Conservation (phyloP, 1,140 invertebrate genomes). For the Papilio xuthus region DNA sequence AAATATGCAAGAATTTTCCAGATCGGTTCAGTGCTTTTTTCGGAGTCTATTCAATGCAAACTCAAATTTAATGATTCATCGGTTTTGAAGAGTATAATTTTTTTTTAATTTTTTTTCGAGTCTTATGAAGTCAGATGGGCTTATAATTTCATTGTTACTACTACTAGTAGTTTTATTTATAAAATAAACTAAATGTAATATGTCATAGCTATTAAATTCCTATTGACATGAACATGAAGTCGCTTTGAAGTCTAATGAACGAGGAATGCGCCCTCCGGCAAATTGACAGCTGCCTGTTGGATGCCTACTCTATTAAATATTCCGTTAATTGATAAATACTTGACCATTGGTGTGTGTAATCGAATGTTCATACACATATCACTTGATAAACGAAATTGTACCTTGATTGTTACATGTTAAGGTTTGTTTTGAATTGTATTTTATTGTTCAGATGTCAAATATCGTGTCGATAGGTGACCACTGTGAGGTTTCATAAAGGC, state of each 20-base stretch:
- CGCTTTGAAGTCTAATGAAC: conserved; percentile 52
- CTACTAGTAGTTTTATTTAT: no score
- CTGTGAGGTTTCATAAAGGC: conserved; percentile 43
- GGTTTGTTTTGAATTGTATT: conserved; percentile 31
- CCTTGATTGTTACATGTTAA: not conserved
- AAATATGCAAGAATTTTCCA: no score
- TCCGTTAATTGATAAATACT: conserved; percentile 78
- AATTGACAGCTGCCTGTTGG: conserved; percentile 47
- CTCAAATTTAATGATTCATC: no score
- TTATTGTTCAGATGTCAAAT: not conserved
- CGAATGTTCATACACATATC: conserved; percentile 71
- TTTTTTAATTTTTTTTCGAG: no score
- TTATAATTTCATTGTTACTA: no score
- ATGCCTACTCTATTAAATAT: conserved; percentile 76
- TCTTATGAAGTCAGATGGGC: no score
- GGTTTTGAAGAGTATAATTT: no score
- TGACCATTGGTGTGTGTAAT: conserved; percentile 75
- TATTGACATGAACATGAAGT: conserved; percentile 24
- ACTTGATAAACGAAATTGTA: conserved; percentile 29
- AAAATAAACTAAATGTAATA: not conserved
- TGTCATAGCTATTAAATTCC: conserved; percentile 20
- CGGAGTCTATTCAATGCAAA: no score
- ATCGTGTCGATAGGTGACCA: conserved; percentile 41
- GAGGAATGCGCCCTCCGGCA: conserved; percentile 56
- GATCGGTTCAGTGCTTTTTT: no score